Conservation (phyloP, 53 echinoderm and acorn worm species). For the Paracentrotus lividus region DNA sequence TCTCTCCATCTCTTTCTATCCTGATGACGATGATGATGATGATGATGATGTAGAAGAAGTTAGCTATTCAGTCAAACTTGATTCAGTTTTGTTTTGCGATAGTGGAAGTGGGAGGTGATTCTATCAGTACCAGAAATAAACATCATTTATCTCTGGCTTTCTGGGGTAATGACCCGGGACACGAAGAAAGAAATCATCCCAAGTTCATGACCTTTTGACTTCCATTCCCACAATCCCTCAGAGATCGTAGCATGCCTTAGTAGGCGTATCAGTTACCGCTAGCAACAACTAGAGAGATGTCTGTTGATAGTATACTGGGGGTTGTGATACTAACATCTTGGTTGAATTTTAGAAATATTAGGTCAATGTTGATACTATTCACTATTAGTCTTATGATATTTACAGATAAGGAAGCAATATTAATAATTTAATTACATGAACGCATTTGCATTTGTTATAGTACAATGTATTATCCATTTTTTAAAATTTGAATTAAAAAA, state of each 20-base stretch:
- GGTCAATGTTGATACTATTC: neutral
- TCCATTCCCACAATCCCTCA: constrained; percentile 60
- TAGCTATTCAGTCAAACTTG: neutral
- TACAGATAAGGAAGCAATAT: too few species aligned
- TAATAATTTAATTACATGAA: too few species aligned
- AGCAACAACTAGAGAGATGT: neutral
- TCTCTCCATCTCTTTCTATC: neutral
- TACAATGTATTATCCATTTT: too few species aligned
- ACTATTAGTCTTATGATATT: too few species aligned
- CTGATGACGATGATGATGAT: neutral
- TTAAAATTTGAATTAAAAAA: too few species aligned
- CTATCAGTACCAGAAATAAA: constrained; percentile 46
- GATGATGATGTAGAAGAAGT: neutral
- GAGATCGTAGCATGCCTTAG: constrained; percentile 42
- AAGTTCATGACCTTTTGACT: constrained; percentile 57
- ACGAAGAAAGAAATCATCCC: constrained; percentile 56
- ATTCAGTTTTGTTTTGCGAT: constrained; percentile 25
- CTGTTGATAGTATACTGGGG: neutral
- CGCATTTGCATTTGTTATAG: too few species aligned
- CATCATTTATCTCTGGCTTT: constrained; percentile 59
- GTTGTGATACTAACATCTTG: neutral
- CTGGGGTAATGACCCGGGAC: constrained; percentile 65
- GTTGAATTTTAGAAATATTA: neutral
- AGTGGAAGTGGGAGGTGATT: constrained; percentile 47
- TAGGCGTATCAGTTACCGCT: constrained; percentile 46